Percentiles rank a stretch among this genome's conserved stretches.
These are phyloP conservation scores for Rhyacophila evoluta DNA, from an alignment of 2,888 invertebrate species.

Conservation along the genomic window DNA sequence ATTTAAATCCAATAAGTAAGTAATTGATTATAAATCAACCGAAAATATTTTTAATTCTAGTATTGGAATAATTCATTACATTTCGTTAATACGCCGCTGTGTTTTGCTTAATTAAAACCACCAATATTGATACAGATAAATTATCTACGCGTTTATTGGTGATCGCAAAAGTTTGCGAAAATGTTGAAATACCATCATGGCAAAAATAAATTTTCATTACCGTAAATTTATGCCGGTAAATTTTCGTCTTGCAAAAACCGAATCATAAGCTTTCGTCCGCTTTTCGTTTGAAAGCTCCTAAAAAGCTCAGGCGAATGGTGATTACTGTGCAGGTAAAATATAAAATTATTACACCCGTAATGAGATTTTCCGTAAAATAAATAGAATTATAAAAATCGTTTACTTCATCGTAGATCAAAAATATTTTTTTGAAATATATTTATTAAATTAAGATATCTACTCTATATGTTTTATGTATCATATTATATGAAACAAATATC, in stretches of 20 bases:
- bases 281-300: background rate
- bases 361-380: no score
- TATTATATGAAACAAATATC: no score
- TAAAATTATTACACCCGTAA: background rate
- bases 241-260: slow-evolving; percentile 4
- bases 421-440: no score
- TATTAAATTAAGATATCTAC: no score
- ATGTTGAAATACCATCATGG: slow-evolving; percentile 7
- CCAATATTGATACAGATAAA: background rate
- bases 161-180: background rate
- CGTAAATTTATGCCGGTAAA: background rate
- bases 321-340: background rate
- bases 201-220: slow-evolving; percentile 11
- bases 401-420: no score
- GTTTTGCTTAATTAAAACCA: background rate
- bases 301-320: background rate
- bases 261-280: slow-evolving; percentile 16
- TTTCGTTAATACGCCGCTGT: no score
- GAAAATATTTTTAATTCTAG: no score
- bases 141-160: background rate
- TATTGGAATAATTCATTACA: no score
- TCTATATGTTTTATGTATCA: no score
- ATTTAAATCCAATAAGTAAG: no score
- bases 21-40: no score
- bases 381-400: no score